A percentile compares a stretch with the other conserved stretches of the same genome.
These are phyloP conservation scores for Pseudomyrmex gracilis DNA, from an alignment of 1,140 invertebrate genomes.

Conservation along the genomic window DNA sequence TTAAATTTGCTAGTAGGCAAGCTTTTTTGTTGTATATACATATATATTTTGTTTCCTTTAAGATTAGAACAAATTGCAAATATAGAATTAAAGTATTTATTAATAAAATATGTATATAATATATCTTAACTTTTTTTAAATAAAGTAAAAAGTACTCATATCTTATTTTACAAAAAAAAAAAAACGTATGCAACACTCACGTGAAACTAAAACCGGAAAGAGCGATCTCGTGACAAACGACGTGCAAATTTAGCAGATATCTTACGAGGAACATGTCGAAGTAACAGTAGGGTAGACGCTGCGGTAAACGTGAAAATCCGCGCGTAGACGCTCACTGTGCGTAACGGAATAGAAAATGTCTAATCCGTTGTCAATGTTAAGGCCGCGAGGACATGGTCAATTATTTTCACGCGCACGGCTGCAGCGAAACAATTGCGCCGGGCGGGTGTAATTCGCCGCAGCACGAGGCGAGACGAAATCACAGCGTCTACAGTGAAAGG, in stretches of 20 bases:
- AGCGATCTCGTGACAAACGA: slow-evolving; percentile 3
- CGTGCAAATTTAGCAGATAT: background rate
- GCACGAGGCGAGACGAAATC: slow-evolving; percentile 75
- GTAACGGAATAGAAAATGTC: slow-evolving; percentile 53
- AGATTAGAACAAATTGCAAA: background rate
- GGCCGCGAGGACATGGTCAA: slow-evolving; percentile 60
- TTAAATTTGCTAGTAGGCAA: background rate
- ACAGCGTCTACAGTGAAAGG: slow-evolving; percentile 83
- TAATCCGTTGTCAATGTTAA: slow-evolving; percentile 57
- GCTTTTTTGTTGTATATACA: background rate
- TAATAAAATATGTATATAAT: too few species aligned
- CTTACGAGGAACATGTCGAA: background rate
- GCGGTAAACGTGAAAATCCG: slow-evolving; percentile 49
- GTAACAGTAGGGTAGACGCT: background rate
- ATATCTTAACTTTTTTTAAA: too few species aligned
- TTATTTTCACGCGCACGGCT: slow-evolving; percentile 66
- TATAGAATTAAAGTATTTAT: too few species aligned
- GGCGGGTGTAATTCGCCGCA: slow-evolving; percentile 45
- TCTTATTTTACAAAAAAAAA: too few species aligned
- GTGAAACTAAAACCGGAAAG: background rate
- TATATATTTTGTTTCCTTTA: slow-evolving; percentile 1
- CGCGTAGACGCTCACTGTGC: slow-evolving; percentile 23
- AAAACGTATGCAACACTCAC: too few species aligned
- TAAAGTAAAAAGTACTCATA: too few species aligned
- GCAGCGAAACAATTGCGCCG: slow-evolving; percentile 73